Conservation (phyloP, 2,113 vertebrate genomes). For the Phrynocephalus versicolor region DNA sequence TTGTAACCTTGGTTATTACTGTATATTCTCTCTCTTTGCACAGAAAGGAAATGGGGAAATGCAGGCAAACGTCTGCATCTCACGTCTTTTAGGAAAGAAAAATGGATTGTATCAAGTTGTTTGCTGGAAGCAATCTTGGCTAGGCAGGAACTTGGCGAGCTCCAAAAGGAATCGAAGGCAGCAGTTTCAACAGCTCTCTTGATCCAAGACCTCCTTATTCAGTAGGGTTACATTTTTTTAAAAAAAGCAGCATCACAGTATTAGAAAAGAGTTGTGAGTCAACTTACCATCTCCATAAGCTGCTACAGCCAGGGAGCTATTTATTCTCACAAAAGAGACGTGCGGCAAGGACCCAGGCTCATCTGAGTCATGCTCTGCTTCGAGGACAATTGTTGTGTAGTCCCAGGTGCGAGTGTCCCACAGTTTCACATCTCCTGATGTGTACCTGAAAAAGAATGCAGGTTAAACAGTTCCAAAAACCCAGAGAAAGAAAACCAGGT, state of each 20-base stretch:
- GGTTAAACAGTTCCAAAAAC: slow-evolving; percentile 36
- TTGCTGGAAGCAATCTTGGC: slow-evolving; percentile 79
- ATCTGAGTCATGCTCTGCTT: slow-evolving; percentile 65
- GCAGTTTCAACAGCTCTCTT: slow-evolving; percentile 75
- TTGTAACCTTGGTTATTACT: no score
- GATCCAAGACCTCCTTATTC: slow-evolving; percentile 78
- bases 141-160: slow-evolving; percentile 69
- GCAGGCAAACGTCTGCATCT: slow-evolving; percentile 36
- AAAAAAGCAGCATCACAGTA: background rate
- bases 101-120: slow-evolving; percentile 74
- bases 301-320: slow-evolving; percentile 85
- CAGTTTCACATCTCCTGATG: slow-evolving; percentile 90
- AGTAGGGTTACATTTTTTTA: slow-evolving; percentile 69
- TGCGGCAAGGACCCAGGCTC: slow-evolving; percentile 78
- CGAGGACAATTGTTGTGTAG: slow-evolving; percentile 83
- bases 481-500: background rate
- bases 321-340: slow-evolving; percentile 88
- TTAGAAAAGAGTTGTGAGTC: slow-evolving; percentile 63
- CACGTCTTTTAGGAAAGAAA: slow-evolving; percentile 52
- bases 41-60: background rate
- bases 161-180: slow-evolving; percentile 80
- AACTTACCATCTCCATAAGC: slow-evolving; percentile 90
- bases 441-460: slow-evolving; percentile 83
- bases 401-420: slow-evolving; percentile 96
- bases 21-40: no score